Base-by-base conservation (phyloP, 2,888 invertebrate genomes). In the Linnaemya tessellans region DNA sequence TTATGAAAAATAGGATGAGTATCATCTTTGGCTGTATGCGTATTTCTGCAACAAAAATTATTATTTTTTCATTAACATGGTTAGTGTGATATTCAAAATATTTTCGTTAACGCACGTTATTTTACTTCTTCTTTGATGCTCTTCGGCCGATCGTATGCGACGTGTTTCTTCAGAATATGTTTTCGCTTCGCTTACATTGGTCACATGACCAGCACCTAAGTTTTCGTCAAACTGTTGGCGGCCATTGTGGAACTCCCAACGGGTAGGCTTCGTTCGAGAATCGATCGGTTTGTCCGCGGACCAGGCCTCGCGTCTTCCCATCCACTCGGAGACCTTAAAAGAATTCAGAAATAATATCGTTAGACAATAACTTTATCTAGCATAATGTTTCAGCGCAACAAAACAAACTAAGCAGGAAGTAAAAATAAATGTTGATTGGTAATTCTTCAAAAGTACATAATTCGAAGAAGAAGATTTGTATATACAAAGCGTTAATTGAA, bases 301-400 rank as follows among this genome's bases (percentile, higher is more conserved):
- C 97, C 97, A 97, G 41, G 97, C 97, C 94, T 97, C 97, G 90
- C 96, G 94, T 91, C 95, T 94, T 90, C 95, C 95, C 90, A 94
- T 94, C 96, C 96, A 96, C 91, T 96, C 96, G 87, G 95, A 95
- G 89, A 92, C 93, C 93, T 93, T 4, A 73, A 84, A 54, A 13
- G 0, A 77, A 68, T 68, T 1, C 38, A 70, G 0, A 49, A 8
- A n/a, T 58, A 49, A 25, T 25, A 43, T n/a, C 10, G 3, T 13
- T 3, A 20, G 41, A 20, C 41, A 38, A 7, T 13, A 0, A 1
- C 15, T 41, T 20, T 1, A 54, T 3, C 2, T 54, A 9, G 8
- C 5, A 4, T n/a, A n/a, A n/a, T 5, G 3, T n/a, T 49, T n/a
- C 7, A n/a, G 3, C 9, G 3, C 8, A 10, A 20, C 20, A 51